Evolutionary conservation across 2,113 vertebrate genomes (phyloP).

Genomic region (Coreoperca whiteheadi): DNA sequence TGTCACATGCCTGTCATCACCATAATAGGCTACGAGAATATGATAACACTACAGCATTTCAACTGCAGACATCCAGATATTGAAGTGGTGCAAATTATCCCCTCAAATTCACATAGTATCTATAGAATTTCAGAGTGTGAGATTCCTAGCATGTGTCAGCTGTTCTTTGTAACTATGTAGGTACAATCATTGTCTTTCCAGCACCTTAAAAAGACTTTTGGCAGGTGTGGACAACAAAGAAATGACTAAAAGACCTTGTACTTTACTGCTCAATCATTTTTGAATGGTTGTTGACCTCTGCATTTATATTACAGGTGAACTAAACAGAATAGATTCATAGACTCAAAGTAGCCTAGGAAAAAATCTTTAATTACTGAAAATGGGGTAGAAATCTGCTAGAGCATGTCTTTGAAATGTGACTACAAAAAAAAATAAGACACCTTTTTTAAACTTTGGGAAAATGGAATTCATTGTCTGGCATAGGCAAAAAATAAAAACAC

Average conservation of each 20-base stretch:
- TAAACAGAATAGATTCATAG: not conserved
- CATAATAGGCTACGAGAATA: not conserved
- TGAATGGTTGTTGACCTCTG: not conserved
- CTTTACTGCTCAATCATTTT: not conserved
- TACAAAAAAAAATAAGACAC: not conserved
- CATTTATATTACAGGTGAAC: not conserved
- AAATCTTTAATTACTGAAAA: not conserved
- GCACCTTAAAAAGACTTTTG: not conserved
- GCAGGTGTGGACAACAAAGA: not conserved
- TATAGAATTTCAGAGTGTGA: too few species aligned
- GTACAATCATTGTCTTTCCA: not conserved
- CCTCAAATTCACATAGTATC: too few species aligned
- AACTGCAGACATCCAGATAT: not conserved
- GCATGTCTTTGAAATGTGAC: not conserved
- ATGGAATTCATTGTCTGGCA: slow-evolving; percentile 25
- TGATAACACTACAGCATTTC: not conserved
- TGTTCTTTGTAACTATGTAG: not conserved
- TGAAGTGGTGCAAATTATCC: not conserved
- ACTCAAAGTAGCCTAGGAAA: not conserved
- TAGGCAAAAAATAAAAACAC: slow-evolving; percentile 7
- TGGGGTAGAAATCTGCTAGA: not conserved
- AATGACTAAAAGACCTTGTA: not conserved
- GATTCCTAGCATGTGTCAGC: not conserved
- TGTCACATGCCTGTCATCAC: not conserved
- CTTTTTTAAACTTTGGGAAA: slow-evolving; percentile 29